Conservation (phyloP, 2,797 vertebrate species). For the Limnodromus scolopaceus region DNA sequence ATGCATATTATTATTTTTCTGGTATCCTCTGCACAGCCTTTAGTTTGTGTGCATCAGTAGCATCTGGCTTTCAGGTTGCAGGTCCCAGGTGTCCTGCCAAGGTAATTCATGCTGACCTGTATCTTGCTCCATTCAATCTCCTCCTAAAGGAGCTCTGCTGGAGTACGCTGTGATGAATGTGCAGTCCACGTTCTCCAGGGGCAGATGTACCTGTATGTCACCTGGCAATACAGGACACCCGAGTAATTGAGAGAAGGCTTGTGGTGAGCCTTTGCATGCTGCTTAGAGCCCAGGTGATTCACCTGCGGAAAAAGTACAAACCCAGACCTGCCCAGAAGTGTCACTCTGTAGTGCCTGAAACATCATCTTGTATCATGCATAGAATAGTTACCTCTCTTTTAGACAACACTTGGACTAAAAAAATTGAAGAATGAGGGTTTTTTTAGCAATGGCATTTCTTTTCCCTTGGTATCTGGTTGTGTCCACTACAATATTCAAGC, state of each 20-base stretch:
- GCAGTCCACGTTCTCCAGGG: neutral
- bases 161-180: neutral
- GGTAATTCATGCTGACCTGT: neutral
- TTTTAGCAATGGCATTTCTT: neutral
- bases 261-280: neutral
- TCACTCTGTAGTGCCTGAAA: neutral
- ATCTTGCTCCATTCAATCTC: rapidly evolving
- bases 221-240: too few relatives aligned
- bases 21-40: neutral
- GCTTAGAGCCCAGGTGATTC: neutral
- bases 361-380: neutral
- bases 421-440: neutral
- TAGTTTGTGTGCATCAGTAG: neutral
- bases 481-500: neutral
- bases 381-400: neutral
- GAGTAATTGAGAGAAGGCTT: neutral
- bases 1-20: neutral
- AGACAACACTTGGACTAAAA: neutral
- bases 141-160: neutral
- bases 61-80: neutral
- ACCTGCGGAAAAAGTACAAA: neutral
- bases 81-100: neutral
- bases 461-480: neutral
- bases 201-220: neutral
- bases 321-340: neutral